A percentile compares a stretch with the other conserved stretches of the same genome.
Evolutionary conservation across 1,140 invertebrate genomes (phyloP).

Genomic region (Zaprionus gabonicus): DNA sequence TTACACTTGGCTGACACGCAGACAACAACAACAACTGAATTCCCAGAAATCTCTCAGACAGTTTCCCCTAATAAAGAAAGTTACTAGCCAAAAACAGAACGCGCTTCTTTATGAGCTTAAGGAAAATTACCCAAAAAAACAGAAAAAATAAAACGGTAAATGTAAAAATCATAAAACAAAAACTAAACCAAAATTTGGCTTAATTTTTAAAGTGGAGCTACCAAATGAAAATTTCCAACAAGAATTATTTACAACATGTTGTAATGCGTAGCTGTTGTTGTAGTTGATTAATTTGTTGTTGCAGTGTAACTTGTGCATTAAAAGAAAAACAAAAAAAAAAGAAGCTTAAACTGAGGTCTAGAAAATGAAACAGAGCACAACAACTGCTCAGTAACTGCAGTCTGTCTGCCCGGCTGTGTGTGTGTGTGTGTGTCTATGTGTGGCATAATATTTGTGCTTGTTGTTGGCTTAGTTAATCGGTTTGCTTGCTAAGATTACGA

Average conservation of each 20-base stretch:
- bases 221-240: conserved; percentile 61
- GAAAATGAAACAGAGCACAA: conserved; percentile 82
- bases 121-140: conserved; percentile 52
- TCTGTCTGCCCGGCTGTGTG: background rate
- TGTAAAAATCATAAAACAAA: conserved; percentile 19
- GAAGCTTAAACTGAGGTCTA: conserved; percentile 50
- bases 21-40: conserved; percentile 15
- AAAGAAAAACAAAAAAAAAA: conserved; percentile 21
- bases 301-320: conserved; percentile 39
- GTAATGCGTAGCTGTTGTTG: conserved; percentile 59
- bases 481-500: conserved; percentile 34
- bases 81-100: conserved; percentile 57
- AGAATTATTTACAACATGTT: conserved; percentile 78
- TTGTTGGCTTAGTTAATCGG: conserved; percentile 24
- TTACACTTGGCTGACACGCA: conserved; percentile 59
- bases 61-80: conserved; percentile 60
- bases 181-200: conserved; percentile 23
- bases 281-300: conserved; percentile 34
- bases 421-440: conserved; percentile 20
- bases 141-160: conserved; percentile 18
- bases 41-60: conserved; percentile 33
- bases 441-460: conserved; percentile 44
- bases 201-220: conserved; percentile 25
- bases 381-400: conserved; percentile 34
- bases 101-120: conserved; percentile 59